Evolutionary conservation across 2,797 vertebrate species (phyloP), one percentile per base, ranked within the genome.

Genomic region (Eurystomus glaucurus): DNA sequence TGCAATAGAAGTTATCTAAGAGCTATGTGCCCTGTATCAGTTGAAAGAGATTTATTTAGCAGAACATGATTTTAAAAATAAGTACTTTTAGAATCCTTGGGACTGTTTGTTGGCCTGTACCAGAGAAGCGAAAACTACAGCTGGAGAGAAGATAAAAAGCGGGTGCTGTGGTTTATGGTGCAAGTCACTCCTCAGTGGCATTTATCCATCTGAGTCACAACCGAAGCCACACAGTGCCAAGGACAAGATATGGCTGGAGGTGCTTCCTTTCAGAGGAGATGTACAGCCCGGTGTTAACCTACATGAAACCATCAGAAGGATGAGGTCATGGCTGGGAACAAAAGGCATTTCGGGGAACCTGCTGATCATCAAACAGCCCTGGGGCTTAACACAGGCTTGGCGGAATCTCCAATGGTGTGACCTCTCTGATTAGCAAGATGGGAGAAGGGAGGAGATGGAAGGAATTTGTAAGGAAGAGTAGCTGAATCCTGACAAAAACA

Each of bases 401-500:
- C 4, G 3, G 58, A 65, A 93, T 60, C 62, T 79, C 62, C 83
- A 21, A 8, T 58, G 11, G 1, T 76, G 85, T 82, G 76, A 79
- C 88, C 85, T 86, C 7, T 0, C 43, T 79, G 77, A 79, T 85
- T 51, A 93, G 68, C 26, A 79, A 89, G 60, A 85, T 13, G 45
- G 84, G n/a, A 88, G 75, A 88, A 80, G 39, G 57, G 60, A 85
- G 48, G 66, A 91, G 74, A 85, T 21, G 28, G 76, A 93, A 74
- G 20, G 39, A 25, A 41, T 60, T 81, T 76, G 66, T 86, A 86
- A 79, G 62, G n/a, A 90, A 84, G 45, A 92, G 58, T 78, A 94
- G 69, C 69, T 43, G 76, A 96, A 72, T 57, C 21, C 84, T 90
- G 79, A 75, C 71, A 88, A 86, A 88, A 92, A 64, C 21, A 78